Percentiles rank a stretch among this genome's conserved stretches.
Evolutionary conservation across 2,113 vertebrate genomes (phyloP).

Genomic region (Macquaria australasica): DNA sequence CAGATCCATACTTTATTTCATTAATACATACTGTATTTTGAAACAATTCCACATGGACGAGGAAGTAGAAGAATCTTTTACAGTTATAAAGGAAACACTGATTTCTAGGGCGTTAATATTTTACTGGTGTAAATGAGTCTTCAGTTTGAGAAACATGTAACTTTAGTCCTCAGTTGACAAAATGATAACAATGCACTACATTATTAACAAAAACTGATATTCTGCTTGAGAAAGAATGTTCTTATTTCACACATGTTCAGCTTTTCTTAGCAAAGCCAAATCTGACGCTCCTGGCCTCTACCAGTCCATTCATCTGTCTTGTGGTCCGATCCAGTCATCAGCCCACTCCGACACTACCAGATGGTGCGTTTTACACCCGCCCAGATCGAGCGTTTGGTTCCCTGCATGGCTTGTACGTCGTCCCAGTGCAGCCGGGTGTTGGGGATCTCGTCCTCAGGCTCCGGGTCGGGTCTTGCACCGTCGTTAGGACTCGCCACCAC

Average conservation of each 20-base stretch:
- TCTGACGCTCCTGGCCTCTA: not conserved
- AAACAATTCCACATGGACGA: not conserved
- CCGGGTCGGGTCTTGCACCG: conserved; percentile 71
- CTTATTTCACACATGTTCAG: not conserved
- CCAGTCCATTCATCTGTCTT: conserved; percentile 11
- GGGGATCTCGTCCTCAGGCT: conserved; percentile 86
- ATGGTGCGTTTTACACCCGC: conserved; percentile 83
- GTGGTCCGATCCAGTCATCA: not conserved
- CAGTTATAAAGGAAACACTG: not conserved
- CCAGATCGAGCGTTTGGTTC: conserved; percentile 88
- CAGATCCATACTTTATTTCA: conserved; percentile 39
- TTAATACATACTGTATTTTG: not conserved
- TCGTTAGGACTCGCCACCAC: conserved; percentile 88
- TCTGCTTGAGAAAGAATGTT: not conserved
- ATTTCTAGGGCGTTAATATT: not conserved
- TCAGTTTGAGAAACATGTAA: conserved; percentile 5
- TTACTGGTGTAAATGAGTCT: not conserved
- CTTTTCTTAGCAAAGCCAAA: not conserved
- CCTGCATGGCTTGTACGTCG: conserved; percentile 88
- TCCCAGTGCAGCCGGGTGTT: conserved; percentile 89
- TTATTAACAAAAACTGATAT: not conserved
- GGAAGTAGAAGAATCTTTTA: not conserved
- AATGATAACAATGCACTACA: not conserved
- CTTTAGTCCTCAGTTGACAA: not conserved
- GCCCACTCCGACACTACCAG: conserved; percentile 74